Percentiles rank a stretch among this genome's conserved stretches.
Evolutionary conservation across 30 jellyfish, hydroid and myxozoan species (phyloP).

Genomic region (Aurelia sp.): DNA sequence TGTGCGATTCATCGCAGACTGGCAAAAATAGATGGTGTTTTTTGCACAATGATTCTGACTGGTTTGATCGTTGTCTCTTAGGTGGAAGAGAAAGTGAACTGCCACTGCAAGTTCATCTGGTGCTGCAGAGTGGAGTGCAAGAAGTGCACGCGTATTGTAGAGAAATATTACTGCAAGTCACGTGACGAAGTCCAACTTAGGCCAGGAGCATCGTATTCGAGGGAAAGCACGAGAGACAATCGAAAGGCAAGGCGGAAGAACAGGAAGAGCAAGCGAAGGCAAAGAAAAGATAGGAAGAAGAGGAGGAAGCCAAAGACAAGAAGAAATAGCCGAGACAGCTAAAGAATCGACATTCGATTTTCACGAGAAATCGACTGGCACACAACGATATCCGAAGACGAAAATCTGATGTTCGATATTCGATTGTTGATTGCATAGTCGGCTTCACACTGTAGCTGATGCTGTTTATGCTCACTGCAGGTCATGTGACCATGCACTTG

Average conservation of each 20-base stretch:
- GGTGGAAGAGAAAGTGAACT: constrained; percentile 75
- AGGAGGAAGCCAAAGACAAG: constrained; percentile 31
- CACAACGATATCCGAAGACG: too few species aligned
- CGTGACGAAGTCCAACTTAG: constrained; percentile 52
- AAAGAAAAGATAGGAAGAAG: constrained; percentile 61
- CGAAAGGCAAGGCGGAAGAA: constrained; percentile 31
- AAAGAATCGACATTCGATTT: too few species aligned
- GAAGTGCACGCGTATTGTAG: constrained; percentile 64
- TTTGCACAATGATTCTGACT: too few species aligned
- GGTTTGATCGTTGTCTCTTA: neutral
- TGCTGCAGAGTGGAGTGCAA: constrained; percentile 87
- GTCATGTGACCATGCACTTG: too few species aligned
- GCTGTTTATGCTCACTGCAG: too few species aligned
- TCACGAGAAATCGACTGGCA: too few species aligned
- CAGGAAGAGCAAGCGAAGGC: constrained; percentile 31
- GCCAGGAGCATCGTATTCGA: constrained; percentile 16
- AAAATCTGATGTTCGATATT: too few species aligned
- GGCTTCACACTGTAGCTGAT: too few species aligned
- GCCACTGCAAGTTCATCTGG: constrained; percentile 85
- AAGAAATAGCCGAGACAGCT: too few species aligned
- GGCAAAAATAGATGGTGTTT: too few species aligned
- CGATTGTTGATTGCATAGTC: too few species aligned
- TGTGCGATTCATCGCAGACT: too few species aligned
- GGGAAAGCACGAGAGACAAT: constrained; percentile 9
- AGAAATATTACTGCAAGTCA: constrained; percentile 58